These are phyloP conservation scores for Molorchus minor DNA, from an alignment of 2,888 invertebrate species.

Conservation along the genomic window DNA sequence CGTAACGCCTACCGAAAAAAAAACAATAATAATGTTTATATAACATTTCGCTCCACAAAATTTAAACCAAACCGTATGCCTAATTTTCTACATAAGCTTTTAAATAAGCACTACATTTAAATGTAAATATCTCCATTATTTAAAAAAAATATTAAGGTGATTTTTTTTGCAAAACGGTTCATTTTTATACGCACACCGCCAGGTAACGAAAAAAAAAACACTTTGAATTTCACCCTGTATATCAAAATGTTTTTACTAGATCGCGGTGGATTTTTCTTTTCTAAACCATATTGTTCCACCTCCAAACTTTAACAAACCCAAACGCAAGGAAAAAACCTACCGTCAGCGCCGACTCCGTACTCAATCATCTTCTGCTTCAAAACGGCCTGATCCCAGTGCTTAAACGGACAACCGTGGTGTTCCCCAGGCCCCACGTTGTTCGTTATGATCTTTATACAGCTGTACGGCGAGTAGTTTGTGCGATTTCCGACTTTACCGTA, in stretches of 20 bases:
- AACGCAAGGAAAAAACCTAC: constrained; percentile 58
- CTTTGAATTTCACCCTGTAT: no score
- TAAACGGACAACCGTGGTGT: constrained; percentile 94
- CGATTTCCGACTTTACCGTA: constrained; percentile 96
- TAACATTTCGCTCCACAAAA: no score
- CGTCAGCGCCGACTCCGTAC: constrained; percentile 71
- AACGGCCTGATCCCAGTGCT: constrained; percentile 76
- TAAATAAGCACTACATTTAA: constrained; percentile 36
- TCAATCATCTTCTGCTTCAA: constrained; percentile 78
- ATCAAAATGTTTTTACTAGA: no score
- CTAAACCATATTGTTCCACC: background rate
- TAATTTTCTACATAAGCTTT: constrained; percentile 14
- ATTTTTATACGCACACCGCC: no score
- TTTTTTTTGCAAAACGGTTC: no score
- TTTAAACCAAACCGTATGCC: no score
- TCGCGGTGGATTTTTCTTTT: no score
- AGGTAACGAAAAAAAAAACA: no score
- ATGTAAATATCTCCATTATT: no score
- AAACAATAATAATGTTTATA: no score
- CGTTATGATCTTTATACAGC: constrained; percentile 91
- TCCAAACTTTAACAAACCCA: background rate
- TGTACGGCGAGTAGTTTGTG: constrained; percentile 88
- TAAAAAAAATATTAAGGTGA: no score
- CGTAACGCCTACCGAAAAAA: constrained; percentile 73
- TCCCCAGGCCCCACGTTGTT: constrained; percentile 79